These are phyloP conservation scores for Patella ulyssiponensis DNA, from an alignment of 2,888 invertebrate genomes.

Conservation along the genomic window DNA sequence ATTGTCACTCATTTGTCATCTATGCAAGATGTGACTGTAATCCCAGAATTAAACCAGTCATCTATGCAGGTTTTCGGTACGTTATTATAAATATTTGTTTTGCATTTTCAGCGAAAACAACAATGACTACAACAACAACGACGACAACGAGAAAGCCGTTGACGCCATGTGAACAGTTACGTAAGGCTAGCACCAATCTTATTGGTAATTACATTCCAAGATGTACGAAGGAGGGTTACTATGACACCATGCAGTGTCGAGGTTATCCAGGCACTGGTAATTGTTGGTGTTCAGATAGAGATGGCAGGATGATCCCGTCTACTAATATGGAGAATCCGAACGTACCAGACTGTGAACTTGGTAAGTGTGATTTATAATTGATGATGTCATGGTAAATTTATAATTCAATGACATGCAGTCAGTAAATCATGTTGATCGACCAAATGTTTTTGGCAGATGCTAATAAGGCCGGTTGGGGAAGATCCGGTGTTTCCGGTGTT, in stretches of 20 bases:
- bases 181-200: constrained; percentile 36
- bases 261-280: constrained; percentile 35
- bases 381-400: neutral
- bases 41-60: no score
- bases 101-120: no score
- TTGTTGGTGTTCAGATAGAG: constrained; percentile 59
- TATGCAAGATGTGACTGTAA: no score
- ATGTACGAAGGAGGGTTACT: constrained; percentile 53
- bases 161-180: constrained; percentile 48
- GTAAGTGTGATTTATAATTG: constrained; percentile 35
- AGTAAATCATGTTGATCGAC: no score
- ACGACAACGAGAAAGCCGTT: constrained; percentile 32
- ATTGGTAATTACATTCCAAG: constrained; percentile 45
- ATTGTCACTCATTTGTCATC: no score
- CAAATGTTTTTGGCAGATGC: no score
- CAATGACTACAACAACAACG: constrained; percentile 9
- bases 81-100: no score
- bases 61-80: no score
- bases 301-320: constrained; percentile 51
- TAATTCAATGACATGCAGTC: neutral
- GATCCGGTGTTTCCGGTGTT: no score
- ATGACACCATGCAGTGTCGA: constrained; percentile 53
- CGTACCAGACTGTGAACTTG: constrained; percentile 53
- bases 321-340: constrained; percentile 42
- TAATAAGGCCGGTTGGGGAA: no score